A percentile compares a stretch with the other conserved stretches of the same genome.
Conservation (phyloP, 2,797 vertebrate genomes). For the Apogon hyalosoma region DNA sequence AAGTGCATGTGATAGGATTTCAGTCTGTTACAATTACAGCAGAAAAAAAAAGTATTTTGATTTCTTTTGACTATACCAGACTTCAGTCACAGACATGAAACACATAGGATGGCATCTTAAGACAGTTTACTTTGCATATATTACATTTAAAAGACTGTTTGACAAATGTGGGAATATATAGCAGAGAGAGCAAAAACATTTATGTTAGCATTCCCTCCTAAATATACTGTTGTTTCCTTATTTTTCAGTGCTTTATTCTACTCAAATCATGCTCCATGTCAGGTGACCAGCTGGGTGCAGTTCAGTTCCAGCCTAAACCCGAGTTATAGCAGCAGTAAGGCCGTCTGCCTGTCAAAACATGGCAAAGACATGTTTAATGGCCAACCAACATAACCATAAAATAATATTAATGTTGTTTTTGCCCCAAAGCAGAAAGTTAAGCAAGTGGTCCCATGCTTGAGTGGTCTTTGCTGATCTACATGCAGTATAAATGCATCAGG, state of each 20-base stretch:
- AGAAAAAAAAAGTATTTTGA: slow-evolving; percentile 13
- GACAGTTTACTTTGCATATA: not conserved
- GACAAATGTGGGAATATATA: slow-evolving; percentile 7
- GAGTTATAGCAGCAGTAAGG: slow-evolving; percentile 15
- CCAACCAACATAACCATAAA: slow-evolving; percentile 46
- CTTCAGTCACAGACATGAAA: slow-evolving; percentile 9
- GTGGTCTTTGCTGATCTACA: slow-evolving; percentile 32
- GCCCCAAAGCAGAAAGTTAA: slow-evolving; percentile 26
- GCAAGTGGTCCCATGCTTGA: slow-evolving; percentile 27
- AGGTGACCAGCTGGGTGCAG: slow-evolving; percentile 35
- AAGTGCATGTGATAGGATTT: slow-evolving; percentile 40
- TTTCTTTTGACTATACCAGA: slow-evolving; percentile 21
- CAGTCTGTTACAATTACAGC: slow-evolving; percentile 5
- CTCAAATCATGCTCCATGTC: not conserved
- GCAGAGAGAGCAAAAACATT: not conserved
- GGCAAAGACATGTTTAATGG: slow-evolving; percentile 3
- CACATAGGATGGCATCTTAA: not conserved
- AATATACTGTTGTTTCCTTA: not conserved
- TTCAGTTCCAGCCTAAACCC: slow-evolving; percentile 11
- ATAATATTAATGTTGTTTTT: slow-evolving; percentile 55
- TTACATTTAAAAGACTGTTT: not conserved
- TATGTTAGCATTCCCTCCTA: not conserved
- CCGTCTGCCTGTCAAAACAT: slow-evolving; percentile 1
- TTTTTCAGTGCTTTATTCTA: slow-evolving; percentile 1
- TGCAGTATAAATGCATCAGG: slow-evolving; percentile 30